phyloP scores from a whole-genome alignment of 2,888 invertebrate genomes.

The Mechanitis mazaeus region DNA sequence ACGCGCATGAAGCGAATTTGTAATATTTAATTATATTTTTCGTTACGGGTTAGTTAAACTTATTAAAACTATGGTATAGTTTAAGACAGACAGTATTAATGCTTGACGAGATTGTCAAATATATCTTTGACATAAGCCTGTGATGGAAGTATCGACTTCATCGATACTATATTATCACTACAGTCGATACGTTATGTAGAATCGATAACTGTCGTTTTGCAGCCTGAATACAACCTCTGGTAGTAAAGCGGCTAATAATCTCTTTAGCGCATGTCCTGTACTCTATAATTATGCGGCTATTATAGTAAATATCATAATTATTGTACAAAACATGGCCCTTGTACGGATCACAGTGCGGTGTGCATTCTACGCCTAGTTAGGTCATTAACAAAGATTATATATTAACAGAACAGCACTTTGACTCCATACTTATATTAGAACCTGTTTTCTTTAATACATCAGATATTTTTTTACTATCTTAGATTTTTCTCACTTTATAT shows the following conservation, averaged over 20 bases:
- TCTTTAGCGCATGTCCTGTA: constrained; percentile 25
- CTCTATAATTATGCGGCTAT: constrained; percentile 45
- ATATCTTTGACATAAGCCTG: no score
- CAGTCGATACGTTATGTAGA: no score
- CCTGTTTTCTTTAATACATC: not conserved
- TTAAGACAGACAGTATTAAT: no score
- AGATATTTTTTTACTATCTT: not conserved
- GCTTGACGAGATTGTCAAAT: no score
- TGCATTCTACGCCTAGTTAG: constrained; percentile 54
- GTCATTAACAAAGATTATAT: constrained; percentile 34
- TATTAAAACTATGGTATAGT: no score
- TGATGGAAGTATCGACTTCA: no score
- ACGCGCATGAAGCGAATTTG: no score
- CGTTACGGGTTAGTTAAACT: no score
- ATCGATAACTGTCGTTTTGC: no score
- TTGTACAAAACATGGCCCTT: constrained; percentile 56
- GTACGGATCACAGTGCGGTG: constrained; percentile 41
- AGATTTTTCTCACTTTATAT: not conserved
- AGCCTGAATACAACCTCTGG: not conserved
- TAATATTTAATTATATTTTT: no score
- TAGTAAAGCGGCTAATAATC: constrained; percentile 16
- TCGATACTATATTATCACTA: no score
- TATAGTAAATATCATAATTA: constrained; percentile 64
- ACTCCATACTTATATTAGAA: not conserved
- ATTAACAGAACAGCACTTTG: not conserved